A percentile compares a stretch with the other conserved stretches of the same genome.
Conservation (phyloP, 2,797 vertebrate species). For the Darevskia nairensis region DNA sequence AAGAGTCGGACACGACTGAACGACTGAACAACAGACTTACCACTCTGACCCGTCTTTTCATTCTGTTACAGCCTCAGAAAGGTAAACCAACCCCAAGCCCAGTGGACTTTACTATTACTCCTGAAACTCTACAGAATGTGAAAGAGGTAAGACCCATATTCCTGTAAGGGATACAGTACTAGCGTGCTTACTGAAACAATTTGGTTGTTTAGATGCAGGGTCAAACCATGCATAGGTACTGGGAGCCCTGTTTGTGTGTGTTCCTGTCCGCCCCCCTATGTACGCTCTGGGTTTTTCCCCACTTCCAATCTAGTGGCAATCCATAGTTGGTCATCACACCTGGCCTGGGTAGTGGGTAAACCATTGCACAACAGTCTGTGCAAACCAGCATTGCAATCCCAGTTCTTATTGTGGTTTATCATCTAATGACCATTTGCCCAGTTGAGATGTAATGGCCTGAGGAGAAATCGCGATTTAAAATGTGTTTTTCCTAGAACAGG, state of each 20-base stretch:
- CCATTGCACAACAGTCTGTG: too few relatives aligned
- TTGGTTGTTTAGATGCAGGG: too few relatives aligned
- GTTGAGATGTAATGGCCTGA: neutral
- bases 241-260: too few relatives aligned
- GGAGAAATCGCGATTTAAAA: too few relatives aligned
- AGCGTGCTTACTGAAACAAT: neutral
- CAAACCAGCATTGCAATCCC: too few relatives aligned
- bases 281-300: neutral
- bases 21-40: too few relatives aligned
- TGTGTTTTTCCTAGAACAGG: too few relatives aligned
- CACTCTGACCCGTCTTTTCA: neutral
- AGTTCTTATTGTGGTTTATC: too few relatives aligned
- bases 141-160: conserved; percentile 82
- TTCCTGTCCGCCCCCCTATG: too few relatives aligned
- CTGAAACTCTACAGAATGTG: conserved; percentile 92
- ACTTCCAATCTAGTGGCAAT: neutral
- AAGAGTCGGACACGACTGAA: too few relatives aligned
- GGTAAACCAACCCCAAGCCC: conserved; percentile 85
- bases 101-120: conserved; percentile 94
- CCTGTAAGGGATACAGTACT: neutral
- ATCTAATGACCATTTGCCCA: neutral
- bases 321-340: neutral
- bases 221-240: neutral
- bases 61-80: conserved; percentile 87
- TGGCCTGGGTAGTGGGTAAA: neutral